These are phyloP conservation scores for Thunnus thynnus DNA, from an alignment of 2,113 vertebrate species.

Conservation along the genomic window DNA sequence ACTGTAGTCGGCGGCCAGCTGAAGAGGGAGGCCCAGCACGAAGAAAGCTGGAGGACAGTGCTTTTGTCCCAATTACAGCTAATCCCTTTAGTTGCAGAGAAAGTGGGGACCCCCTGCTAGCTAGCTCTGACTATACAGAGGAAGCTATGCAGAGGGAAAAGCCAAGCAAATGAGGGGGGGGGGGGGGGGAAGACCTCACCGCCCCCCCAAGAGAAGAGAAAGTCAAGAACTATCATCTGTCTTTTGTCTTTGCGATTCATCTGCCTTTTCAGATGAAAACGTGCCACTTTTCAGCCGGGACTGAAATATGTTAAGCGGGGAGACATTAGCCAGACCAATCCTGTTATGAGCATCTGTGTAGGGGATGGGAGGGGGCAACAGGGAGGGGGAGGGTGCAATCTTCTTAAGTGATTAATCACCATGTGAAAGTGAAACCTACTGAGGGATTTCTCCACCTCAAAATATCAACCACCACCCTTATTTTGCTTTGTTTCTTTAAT, in stretches of 20 bases:
- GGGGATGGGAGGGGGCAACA: background rate
- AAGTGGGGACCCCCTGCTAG: constrained; percentile 70
- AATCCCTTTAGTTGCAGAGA: constrained; percentile 78
- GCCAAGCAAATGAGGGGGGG: constrained; percentile 16
- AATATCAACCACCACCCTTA: constrained; percentile 25
- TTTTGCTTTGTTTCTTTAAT: constrained; percentile 31
- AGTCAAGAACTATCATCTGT: constrained; percentile 75
- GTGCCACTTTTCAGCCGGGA: constrained; percentile 68
- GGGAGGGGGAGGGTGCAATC: constrained; percentile 61
- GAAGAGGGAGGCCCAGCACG: constrained; percentile 15
- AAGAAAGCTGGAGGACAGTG: constrained; percentile 50
- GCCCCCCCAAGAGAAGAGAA: constrained; percentile 31
- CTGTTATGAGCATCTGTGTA: constrained; percentile 79
- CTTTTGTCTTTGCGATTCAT: constrained; percentile 78
- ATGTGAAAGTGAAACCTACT: constrained; percentile 82
- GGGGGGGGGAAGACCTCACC: background rate
- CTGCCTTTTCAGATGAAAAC: constrained; percentile 81
- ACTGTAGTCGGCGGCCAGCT: constrained; percentile 36
- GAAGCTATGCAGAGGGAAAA: constrained; percentile 37
- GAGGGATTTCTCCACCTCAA: constrained; percentile 69
- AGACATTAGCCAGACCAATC: constrained; percentile 83
- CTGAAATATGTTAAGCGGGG: constrained; percentile 72
- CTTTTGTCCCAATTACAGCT: constrained; percentile 79
- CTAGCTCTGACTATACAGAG: constrained; percentile 38
- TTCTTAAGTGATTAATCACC: constrained; percentile 86